These are phyloP conservation scores for Oncorhynchus mykiss DNA, from an alignment of 2,113 vertebrate species.

Conservation along the genomic window DNA sequence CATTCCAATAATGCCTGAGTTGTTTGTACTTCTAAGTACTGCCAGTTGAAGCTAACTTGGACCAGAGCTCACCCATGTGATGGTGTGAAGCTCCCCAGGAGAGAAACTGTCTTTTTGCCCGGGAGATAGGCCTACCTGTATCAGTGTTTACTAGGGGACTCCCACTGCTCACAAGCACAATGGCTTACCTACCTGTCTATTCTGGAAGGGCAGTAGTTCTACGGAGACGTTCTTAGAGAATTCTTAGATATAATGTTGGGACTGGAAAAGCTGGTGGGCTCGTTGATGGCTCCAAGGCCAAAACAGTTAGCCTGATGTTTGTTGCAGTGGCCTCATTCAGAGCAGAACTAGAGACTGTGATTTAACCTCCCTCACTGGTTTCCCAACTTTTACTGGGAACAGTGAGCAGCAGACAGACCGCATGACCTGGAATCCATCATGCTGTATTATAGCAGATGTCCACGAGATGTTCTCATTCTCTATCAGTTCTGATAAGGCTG, in stretches of 20 bases:
- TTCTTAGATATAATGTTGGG: not conserved
- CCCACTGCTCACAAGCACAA: slow-evolving; percentile 19
- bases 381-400: too few relatives aligned
- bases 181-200: not conserved
- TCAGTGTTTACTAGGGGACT: not conserved
- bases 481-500: not conserved
- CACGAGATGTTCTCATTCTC: not conserved
- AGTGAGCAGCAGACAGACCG: not conserved
- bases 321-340: not conserved
- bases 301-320: not conserved
- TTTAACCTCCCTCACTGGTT: not conserved
- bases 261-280: not conserved
- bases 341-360: not conserved
- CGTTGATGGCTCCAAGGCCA: not conserved
- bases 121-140: not conserved
- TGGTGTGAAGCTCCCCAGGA: slow-evolving; percentile 17
- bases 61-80: not conserved
- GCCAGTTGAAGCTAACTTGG: slow-evolving; percentile 2
- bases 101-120: slow-evolving; percentile 35
- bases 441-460: slow-evolving; percentile 1
- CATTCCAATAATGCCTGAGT: not conserved
- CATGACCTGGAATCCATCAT: slow-evolving; percentile 1
- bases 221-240: not conserved
- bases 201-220: not conserved
- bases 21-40: slow-evolving; percentile 13